Base-by-base conservation (phyloP, 2,888 invertebrate species). In the Harpagoxenus sublaevis region DNA sequence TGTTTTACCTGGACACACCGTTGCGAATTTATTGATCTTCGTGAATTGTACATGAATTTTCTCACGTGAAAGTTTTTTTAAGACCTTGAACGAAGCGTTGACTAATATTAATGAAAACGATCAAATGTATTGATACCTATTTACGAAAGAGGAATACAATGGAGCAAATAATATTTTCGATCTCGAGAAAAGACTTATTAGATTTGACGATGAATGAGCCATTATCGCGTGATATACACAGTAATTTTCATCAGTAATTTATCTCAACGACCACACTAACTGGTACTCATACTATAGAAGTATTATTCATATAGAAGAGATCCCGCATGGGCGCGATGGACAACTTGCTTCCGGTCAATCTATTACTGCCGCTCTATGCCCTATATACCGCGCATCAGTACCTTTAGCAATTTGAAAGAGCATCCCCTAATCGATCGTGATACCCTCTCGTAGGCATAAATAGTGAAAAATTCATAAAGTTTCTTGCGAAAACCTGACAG, bases 301-400 rank as follows among this genome's bases (percentile, higher is more conserved):
- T 48, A 81, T 83, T 83, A 78, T 83, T 83, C 77, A 45, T 74
- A 35, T 65, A 45, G 79, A 89, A 87, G 83, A 84, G 86, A 85
- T 60, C n/a, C 15, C 66, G 31, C 9, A 28, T 23, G 45, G 53
- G 57, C 60, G 74, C 78, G 85, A 84, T 84, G 39, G 66, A 74
- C 62, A 77, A 65, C 74, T 82, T 74, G 55, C 84, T 86, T 79
- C 82, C 86, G 83, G 81, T 86, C 83, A 82, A 88, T 88, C 88
- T 81, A 81, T 71, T 81, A 60, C 53, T 45, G 62, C 53, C 73
- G 73, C 63, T 74, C 79, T 75, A 78, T 79, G 73, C 63, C 78
- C 79, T 75, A 78, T 79, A 31, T 57, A 68, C 48, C 62, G 42
- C 51, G 62, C 78, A 51, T 79, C 65, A 51, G 39, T 75, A 70